Percentiles rank a stretch among this genome's conserved stretches.
Evolutionary conservation across 2,113 vertebrate species (phyloP).

Genomic region (Ornithorhynchus anatinus): DNA sequence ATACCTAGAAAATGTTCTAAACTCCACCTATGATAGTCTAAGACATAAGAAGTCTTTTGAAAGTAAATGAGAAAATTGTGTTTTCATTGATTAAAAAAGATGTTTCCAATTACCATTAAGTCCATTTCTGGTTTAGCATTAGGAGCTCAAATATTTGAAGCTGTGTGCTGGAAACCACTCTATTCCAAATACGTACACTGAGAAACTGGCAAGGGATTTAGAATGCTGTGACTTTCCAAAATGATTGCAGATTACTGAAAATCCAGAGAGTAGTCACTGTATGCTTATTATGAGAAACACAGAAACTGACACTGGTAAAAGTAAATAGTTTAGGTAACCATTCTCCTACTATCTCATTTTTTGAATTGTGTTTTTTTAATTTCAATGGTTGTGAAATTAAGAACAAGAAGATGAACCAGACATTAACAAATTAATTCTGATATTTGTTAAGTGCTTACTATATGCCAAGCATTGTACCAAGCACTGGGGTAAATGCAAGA

Average conservation of each 20-base stretch:
- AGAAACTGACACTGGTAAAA: too few relatives aligned
- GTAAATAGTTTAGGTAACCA: too few relatives aligned
- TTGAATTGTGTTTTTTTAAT: too few relatives aligned
- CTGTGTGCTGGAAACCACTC: constrained; percentile 32
- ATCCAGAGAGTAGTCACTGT: too few relatives aligned
- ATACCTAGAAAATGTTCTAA: constrained; percentile 21
- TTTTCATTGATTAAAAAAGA: constrained; percentile 60
- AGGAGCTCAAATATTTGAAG: constrained; percentile 48
- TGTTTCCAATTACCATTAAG: constrained; percentile 57
- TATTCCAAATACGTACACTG: constrained; percentile 16
- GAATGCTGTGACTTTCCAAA: constrained; percentile 28
- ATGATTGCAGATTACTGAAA: constrained; percentile 23
- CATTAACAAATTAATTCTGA: too few relatives aligned
- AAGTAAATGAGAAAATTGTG: constrained; percentile 46
- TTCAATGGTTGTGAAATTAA: too few relatives aligned
- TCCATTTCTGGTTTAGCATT: constrained; percentile 50
- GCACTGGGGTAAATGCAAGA: background rate
- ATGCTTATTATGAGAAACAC: too few relatives aligned
- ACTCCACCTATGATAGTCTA: constrained; percentile 21
- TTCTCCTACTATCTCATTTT: too few relatives aligned
- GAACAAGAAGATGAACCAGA: too few relatives aligned
- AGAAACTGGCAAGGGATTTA: constrained; percentile 20
- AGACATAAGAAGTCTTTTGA: constrained; percentile 37
- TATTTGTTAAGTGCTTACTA: too few relatives aligned
- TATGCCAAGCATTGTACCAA: background rate